These are phyloP conservation scores for Acropternis orthonyx DNA, from an alignment of 2,797 vertebrate genomes.

Conservation along the genomic window DNA sequence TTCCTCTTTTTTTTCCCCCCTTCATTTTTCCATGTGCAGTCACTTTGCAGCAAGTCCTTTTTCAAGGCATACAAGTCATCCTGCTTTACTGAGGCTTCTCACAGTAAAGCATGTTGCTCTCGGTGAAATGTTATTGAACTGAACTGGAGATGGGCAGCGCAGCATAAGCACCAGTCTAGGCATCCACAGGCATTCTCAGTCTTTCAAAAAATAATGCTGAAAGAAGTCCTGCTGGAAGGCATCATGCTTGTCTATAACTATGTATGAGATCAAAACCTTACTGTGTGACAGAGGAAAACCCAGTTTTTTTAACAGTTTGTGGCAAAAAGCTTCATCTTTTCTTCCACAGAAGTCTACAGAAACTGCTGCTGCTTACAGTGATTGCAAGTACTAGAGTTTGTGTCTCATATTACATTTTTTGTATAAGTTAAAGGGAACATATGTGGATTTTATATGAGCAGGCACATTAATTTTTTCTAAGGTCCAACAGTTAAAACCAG, in stretches of 20 bases:
- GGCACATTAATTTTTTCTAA: background rate
- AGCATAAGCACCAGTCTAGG: background rate
- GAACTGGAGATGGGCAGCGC: background rate
- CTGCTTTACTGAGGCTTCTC: background rate
- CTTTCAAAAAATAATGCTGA: background rate
- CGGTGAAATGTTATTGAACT: background rate
- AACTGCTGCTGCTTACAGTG: background rate
- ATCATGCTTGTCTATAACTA: background rate
- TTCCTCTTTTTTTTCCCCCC: background rate
- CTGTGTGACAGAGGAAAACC: background rate
- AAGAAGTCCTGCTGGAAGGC: background rate
- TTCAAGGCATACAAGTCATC: background rate
- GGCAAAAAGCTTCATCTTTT: background rate
- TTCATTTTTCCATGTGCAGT: background rate
- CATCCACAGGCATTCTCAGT: background rate
- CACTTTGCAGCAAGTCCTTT: background rate
- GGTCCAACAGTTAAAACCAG: background rate
- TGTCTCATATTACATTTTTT: background rate
- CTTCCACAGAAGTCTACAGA: background rate
- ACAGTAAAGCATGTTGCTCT: background rate
- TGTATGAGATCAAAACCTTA: background rate
- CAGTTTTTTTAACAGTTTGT: background rate
- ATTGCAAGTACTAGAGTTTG: background rate
- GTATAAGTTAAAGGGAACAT: background rate
- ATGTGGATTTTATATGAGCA: background rate